Evolutionary conservation across 1,140 invertebrate species (phyloP).

Genomic region (Bactericera cockerelli): DNA sequence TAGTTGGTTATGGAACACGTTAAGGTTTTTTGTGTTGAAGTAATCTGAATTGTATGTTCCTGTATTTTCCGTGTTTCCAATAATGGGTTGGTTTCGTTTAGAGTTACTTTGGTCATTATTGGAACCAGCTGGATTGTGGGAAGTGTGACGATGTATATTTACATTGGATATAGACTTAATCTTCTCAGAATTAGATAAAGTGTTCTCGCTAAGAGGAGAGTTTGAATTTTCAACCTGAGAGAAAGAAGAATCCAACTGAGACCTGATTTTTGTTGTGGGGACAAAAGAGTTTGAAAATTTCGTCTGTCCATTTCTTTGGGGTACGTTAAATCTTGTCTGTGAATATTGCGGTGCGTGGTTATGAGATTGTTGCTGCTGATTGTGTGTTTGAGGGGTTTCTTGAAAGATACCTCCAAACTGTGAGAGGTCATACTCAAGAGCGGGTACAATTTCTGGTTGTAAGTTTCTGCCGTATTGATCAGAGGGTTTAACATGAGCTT

Average conservation of each 20-base stretch:
- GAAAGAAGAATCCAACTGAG: background rate
- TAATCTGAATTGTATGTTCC: no score
- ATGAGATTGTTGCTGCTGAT: background rate
- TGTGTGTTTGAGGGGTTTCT: background rate
- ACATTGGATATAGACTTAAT: background rate
- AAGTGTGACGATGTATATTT: background rate
- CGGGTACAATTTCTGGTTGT: background rate
- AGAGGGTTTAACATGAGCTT: background rate
- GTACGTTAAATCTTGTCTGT: background rate
- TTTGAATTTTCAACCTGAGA: background rate
- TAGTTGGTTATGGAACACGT: background rate
- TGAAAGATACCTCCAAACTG: background rate
- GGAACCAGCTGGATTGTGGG: no score
- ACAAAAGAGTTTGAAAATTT: background rate
- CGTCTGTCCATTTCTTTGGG: background rate
- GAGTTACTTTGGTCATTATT: no score
- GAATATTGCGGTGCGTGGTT: background rate
- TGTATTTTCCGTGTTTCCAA: no score
- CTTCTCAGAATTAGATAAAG: background rate
- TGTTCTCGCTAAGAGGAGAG: background rate
- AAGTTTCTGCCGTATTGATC: background rate
- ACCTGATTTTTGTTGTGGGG: background rate
- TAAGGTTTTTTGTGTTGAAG: no score
- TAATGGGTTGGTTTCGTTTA: no score
- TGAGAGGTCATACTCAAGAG: background rate